Conservation (phyloP, 2,888 invertebrate species). For the Pelosia muscerda region DNA sequence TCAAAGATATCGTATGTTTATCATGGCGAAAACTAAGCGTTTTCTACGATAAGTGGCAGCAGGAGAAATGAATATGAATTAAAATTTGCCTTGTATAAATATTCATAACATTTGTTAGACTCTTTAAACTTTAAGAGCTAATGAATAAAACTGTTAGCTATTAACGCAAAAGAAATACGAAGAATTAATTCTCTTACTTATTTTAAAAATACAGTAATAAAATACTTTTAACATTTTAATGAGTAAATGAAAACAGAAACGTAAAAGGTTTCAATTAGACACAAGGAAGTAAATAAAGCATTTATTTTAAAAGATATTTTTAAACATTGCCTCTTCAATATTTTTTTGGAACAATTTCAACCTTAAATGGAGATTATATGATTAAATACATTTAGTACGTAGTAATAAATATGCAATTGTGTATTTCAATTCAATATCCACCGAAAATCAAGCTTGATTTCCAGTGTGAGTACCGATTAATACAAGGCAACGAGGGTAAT, state of each 20-base stretch:
- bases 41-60: background rate
- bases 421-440: background rate
- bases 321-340: background rate
- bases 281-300: background rate
- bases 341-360: background rate
- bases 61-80: background rate
- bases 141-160: background rate
- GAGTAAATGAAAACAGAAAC: background rate
- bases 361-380: background rate
- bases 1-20: background rate
- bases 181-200: background rate
- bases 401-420: background rate
- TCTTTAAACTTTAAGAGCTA: background rate
- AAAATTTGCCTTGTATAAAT: background rate
- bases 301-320: background rate
- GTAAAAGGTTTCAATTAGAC: background rate
- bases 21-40: background rate
- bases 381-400: background rate
- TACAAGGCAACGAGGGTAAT: too few relatives aligned
- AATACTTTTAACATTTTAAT: background rate
- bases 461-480: background rate
- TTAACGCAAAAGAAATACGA: background rate
- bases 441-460: background rate
- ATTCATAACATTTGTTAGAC: background rate
- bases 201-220: background rate